A percentile compares a stretch with the other conserved stretches of the same genome.
Evolutionary conservation across 37 sponge, comb jelly and placozoan genomes (phyloP).

Genomic region (Chondrilla cf. caribensis): DNA sequence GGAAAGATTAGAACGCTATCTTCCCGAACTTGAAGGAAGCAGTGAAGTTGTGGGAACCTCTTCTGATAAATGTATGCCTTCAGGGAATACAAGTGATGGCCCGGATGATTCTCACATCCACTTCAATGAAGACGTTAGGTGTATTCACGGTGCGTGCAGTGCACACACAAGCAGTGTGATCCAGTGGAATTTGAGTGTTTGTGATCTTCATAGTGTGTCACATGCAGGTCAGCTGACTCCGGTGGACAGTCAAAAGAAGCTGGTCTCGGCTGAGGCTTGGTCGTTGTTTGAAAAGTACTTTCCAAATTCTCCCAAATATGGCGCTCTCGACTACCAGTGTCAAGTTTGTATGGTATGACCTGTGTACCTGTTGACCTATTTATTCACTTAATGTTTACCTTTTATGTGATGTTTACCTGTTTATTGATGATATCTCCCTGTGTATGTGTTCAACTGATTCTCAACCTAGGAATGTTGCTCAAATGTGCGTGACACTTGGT

Average conservation of each 20-base stretch:
- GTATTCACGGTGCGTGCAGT: conserved; percentile 1
- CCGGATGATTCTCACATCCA: no score
- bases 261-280: conserved; percentile 4
- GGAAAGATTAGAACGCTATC: no score
- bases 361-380: not conserved
- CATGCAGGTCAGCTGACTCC: not conserved
- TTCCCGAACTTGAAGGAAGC: no score
- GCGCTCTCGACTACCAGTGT: not conserved
- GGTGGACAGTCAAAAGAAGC: not conserved
- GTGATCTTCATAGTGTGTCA: not conserved
- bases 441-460: no score
- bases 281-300: conserved; percentile 13
- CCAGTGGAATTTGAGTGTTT: not conserved
- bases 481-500: no score
- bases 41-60: no score
- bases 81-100: no score
- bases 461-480: no score
- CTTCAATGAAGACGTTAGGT: conserved; percentile 12
- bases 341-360: not conserved
- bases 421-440: no score
- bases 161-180: not conserved
- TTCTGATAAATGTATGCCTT: no score
- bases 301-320: conserved; percentile 4
- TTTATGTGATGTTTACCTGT: no score
- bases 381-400: no score